Evolutionary conservation across 2,113 vertebrate species (phyloP).

Genomic region (Cacatua alba): DNA sequence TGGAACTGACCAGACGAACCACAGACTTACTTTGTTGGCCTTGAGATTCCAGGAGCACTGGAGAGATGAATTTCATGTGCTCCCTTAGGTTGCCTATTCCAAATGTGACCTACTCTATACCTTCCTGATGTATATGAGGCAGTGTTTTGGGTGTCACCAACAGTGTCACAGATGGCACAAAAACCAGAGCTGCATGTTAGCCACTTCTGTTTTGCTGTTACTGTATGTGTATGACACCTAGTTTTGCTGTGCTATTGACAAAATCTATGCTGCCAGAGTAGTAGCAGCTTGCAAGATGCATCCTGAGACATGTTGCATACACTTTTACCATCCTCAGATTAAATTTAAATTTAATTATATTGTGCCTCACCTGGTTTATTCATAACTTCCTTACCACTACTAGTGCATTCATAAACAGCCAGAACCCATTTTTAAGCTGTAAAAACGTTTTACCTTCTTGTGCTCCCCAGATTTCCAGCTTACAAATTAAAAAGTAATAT

Average conservation of each 20-base stretch:
- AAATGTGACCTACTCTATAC: not conserved
- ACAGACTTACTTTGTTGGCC: not conserved
- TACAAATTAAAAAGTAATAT: constrained; percentile 42
- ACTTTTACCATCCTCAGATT: not conserved
- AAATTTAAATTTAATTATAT: constrained; percentile 17
- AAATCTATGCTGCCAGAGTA: not conserved
- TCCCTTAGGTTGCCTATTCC: not conserved
- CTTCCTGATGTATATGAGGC: not conserved
- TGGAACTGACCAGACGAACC: not conserved
- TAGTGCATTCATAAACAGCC: not conserved
- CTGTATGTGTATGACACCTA: not conserved
- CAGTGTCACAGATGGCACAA: not conserved
- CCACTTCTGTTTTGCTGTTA: not conserved
- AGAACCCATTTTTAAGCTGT: not conserved
- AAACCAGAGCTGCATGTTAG: accelerated
- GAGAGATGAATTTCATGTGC: not conserved
- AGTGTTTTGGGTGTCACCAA: not conserved
- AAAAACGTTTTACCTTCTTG: not conserved
- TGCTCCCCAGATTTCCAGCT: not conserved
- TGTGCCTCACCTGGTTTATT: not conserved
- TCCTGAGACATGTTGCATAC: not conserved
- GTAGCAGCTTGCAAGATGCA: not conserved
- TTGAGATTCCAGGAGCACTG: not conserved
- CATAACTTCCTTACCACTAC: not conserved
- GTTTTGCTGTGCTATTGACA: not conserved